These are phyloP conservation scores for Xestia ashworthii DNA, from an alignment of 2,888 invertebrate genomes.

Conservation along the genomic window DNA sequence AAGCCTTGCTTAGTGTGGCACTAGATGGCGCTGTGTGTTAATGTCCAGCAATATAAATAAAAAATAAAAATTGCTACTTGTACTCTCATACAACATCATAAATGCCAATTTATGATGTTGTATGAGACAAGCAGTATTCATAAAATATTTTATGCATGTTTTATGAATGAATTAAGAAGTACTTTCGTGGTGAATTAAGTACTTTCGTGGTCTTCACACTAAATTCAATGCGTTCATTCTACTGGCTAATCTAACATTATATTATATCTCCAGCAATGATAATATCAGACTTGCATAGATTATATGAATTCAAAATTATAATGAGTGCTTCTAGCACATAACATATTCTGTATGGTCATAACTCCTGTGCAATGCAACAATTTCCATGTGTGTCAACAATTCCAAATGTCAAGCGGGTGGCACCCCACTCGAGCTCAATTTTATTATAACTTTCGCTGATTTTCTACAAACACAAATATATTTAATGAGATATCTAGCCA, in stretches of 20 bases:
- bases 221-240: background rate
- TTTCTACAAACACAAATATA: no score
- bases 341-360: background rate
- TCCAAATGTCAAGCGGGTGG: conserved; percentile 8
- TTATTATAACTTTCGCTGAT: conserved; percentile 15
- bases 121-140: no score
- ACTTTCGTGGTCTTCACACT: background rate
- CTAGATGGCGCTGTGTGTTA: no score
- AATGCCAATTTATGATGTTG: no score
- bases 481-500: background rate
- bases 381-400: conserved; percentile 2
- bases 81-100: background rate
- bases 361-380: background rate
- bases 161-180: background rate
- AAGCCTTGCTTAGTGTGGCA: no score
- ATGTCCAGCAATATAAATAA: no score
- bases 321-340: background rate
- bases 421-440: conserved; percentile 3
- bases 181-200: background rate
- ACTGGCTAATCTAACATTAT: background rate
- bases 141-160: background rate
- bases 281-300: background rate
- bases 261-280: background rate
- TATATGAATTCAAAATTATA: background rate
- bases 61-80: no score